Evolutionary conservation across 1,140 invertebrate species (phyloP).

Genomic region (Palaemon carinicauda): DNA sequence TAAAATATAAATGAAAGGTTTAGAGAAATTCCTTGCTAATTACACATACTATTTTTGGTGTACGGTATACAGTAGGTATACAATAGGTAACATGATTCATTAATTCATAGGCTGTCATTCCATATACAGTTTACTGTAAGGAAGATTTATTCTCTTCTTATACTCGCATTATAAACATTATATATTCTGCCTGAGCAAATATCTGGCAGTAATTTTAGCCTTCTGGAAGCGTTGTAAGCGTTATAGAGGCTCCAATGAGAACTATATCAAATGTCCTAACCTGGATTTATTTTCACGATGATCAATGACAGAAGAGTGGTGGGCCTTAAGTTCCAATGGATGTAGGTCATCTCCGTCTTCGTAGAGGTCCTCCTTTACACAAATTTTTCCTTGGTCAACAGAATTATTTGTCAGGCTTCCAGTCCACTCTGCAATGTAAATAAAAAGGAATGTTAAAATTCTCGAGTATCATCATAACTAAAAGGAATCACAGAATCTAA

Average conservation of each 20-base stretch:
- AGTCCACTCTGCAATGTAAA: background rate
- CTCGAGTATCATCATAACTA: background rate
- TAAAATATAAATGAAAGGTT: no score
- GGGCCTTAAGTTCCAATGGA: constrained; percentile 28
- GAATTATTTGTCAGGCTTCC: background rate
- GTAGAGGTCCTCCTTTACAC: background rate
- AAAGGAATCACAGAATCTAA: background rate
- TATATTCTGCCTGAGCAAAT: no score
- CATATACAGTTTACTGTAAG: no score
- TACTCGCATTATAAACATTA: no score
- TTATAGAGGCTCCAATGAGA: background rate
- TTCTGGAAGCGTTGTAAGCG: background rate
- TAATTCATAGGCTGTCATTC: no score
- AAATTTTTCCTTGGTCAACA: background rate
- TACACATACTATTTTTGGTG: no score
- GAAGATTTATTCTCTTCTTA: no score
- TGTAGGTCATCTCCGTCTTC: constrained; percentile 19
- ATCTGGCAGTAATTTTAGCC: no score
- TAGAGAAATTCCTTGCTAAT: no score
- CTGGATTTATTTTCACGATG: background rate
- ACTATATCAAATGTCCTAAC: background rate
- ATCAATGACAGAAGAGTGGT: constrained; percentile 30
- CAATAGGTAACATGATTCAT: no score
- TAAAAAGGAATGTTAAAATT: background rate
- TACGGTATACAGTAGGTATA: no score